Base-by-base conservation (phyloP, 2,113 vertebrate genomes). In the Glareola pratincola region DNA sequence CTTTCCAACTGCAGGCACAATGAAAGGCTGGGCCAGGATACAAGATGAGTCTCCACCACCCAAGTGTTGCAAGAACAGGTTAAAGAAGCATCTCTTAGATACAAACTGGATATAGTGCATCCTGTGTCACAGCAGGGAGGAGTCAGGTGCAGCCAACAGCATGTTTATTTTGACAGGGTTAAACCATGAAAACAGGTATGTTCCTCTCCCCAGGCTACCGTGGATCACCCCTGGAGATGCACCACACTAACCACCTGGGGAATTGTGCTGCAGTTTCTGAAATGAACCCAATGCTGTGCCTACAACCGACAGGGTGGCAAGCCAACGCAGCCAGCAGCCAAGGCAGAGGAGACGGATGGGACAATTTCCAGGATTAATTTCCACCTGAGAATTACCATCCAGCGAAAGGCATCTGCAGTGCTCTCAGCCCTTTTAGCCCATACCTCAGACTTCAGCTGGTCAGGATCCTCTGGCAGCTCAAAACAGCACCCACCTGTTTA, bases 251-350 rank as follows among this genome's bases (percentile, higher is more conserved):
- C 22, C 63, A 68, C 29, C 9, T 7, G 5, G 19, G 45, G 9
- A 85, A 81, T 8, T 5, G 2, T 8, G 24, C 47, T 54, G 51
- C 74, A 59, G 8, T 23, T 62, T 15, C 50, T 19, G 47, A 62
- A 92, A 83, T 2, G 2, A 90, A 77, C 8, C 17, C 47, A 81
- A 3, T 7, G 8, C 32, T 13, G 13, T 41, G 18, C 39, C 34
- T 39, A 39, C 12, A 66, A 17, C 7, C 2, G 2, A 62, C 5
- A 0, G 0, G 34, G 22, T 14, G 22, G 37, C 22, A 90, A 66
- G 29, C 21, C 41, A 62, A 27, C 1, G 2, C 26, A 76, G 56
- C 41, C 24, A 54, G 71, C 30, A 79, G n/a, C 26, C 29, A 16
- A 36, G 48, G 34, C 27, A 72, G 34, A 71, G 39, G 20, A 90